These are phyloP conservation scores for Ciconia nigra DNA, from an alignment of 2,797 vertebrate species.

Conservation along the genomic window DNA sequence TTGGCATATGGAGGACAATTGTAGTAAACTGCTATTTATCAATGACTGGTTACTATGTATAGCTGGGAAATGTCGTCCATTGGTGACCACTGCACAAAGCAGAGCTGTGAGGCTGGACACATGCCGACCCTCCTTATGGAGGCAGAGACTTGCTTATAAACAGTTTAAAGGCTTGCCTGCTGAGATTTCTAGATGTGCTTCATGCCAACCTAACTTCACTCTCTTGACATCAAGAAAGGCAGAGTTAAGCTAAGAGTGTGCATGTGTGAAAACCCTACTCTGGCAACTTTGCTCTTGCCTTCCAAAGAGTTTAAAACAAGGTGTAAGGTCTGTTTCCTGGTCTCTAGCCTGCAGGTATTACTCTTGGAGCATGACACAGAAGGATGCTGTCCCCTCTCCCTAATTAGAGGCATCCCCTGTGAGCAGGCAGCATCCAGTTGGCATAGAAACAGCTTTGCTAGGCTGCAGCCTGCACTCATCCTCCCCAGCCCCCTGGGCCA, in stretches of 20 bases:
- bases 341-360: not conserved
- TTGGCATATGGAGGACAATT: not conserved
- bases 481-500: not conserved
- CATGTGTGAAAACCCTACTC: not conserved
- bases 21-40: not conserved
- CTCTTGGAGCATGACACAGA: not conserved
- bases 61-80: not conserved
- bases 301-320: not conserved
- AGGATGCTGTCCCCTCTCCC: not conserved
- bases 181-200: not conserved
- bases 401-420: not conserved
- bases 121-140: not conserved
- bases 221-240: not conserved
- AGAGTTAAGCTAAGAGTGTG: not conserved
- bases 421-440: not conserved
- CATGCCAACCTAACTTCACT: accelerated
- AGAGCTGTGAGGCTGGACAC: not conserved
- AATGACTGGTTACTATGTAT: not conserved
- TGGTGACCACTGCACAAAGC: not conserved
- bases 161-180: not conserved
- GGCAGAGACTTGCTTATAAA: not conserved
- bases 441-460: not conserved
- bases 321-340: not conserved
- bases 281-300: not conserved
- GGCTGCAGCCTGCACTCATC: not conserved